phyloP scores from a whole-genome alignment of 1,140 invertebrate species.

The Lucilia sericata region DNA sequence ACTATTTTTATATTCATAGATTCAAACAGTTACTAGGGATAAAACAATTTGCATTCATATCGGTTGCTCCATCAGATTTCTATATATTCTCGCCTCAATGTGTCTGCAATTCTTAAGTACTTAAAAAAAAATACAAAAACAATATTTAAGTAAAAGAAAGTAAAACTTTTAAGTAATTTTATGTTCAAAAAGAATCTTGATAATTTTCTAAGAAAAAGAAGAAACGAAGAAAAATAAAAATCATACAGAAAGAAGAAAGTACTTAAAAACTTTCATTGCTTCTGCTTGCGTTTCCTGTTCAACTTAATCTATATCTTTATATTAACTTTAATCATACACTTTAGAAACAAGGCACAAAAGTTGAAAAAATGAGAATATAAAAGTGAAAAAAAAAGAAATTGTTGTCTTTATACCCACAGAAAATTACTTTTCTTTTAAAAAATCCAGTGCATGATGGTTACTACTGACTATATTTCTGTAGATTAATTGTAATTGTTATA shows the following conservation, averaged over 20 bases:
- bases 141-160: background rate
- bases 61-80: background rate
- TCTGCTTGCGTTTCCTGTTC: background rate
- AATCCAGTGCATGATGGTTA: too few relatives aligned
- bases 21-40: too few relatives aligned
- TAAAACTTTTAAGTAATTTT: conserved; percentile 35
- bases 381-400: background rate
- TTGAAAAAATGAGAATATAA: too few relatives aligned
- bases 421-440: background rate
- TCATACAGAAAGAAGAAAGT: background rate
- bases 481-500: too few relatives aligned
- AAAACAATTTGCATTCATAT: too few relatives aligned
- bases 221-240: background rate
- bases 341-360: background rate
- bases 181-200: conserved; percentile 33
- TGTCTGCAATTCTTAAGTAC: background rate
- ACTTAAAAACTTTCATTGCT: conserved; percentile 12
- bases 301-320: background rate
- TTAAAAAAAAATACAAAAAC: background rate
- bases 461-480: too few relatives aligned
- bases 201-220: background rate
- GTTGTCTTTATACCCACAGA: background rate
- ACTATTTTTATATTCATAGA: too few relatives aligned
- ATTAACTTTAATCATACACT: background rate
- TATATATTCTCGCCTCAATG: background rate